Conservation (phyloP, 1,140 invertebrate genomes). For the Drosophila neocordata region DNA sequence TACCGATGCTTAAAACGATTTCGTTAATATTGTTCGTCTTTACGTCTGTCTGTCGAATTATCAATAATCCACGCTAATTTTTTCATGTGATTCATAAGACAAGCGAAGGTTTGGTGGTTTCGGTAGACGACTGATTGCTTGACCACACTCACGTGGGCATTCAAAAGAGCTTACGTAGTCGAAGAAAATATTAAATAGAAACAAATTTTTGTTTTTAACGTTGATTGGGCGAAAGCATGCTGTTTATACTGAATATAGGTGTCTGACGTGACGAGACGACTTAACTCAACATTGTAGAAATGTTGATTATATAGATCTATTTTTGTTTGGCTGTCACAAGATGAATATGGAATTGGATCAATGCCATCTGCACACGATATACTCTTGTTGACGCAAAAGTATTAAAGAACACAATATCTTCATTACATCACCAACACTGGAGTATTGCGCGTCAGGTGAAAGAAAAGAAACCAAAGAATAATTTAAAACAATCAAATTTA, state of each 20-base stretch:
- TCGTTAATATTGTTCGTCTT: background rate
- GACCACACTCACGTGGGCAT: background rate
- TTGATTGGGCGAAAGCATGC: conserved; percentile 5
- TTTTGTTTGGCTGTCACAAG: conserved; percentile 1
- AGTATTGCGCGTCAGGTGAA: background rate
- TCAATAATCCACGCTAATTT: background rate
- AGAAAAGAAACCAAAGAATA: background rate
- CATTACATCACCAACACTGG: background rate
- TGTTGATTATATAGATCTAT: background rate
- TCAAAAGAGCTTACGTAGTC: conserved; percentile 3
- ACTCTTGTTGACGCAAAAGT: conserved; percentile 1
- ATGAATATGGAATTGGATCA: conserved; percentile 6
- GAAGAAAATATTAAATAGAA: background rate
- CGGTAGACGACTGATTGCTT: background rate
- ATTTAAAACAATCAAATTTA: too few species aligned
- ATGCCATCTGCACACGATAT: background rate
- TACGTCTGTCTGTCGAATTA: background rate
- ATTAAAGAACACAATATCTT: background rate
- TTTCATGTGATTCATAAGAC: conserved; percentile 5
- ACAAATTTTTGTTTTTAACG: background rate
- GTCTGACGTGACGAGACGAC: background rate
- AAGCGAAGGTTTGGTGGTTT: background rate
- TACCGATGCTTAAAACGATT: background rate
- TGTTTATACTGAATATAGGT: background rate
- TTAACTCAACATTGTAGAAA: background rate